phyloP scores from a whole-genome alignment of 2,113 vertebrate genomes.

The Oncorhynchus keta region DNA sequence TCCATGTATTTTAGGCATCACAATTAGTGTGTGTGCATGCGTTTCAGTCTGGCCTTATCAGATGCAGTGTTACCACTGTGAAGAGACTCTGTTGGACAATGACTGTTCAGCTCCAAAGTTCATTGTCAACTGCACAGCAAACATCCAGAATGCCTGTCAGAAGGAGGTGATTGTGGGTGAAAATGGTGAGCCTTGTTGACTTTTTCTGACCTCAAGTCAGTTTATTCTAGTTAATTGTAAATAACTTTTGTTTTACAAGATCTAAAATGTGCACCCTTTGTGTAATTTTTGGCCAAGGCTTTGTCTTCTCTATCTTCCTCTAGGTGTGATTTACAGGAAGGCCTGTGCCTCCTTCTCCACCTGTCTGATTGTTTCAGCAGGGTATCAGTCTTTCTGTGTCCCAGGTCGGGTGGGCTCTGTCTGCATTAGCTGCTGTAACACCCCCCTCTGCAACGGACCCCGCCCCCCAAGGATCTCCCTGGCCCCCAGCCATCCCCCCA shows the following conservation, averaged over 20 bases:
- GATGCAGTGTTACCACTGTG: constrained; percentile 62
- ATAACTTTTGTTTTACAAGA: not conserved
- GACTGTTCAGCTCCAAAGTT: constrained; percentile 50
- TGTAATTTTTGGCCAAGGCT: not conserved
- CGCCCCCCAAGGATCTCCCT: constrained; percentile 41
- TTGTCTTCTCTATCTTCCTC: not conserved
- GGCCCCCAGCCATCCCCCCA: constrained; percentile 7
- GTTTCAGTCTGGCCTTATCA: constrained; percentile 46
- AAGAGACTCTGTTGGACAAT: constrained; percentile 44
- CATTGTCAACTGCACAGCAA: constrained; percentile 58
- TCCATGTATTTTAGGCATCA: no score
- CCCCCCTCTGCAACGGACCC: constrained; percentile 56
- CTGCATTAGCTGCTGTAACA: constrained; percentile 62
- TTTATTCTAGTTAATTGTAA: no score
- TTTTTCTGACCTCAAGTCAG: not conserved
- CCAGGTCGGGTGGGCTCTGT: constrained; percentile 55
- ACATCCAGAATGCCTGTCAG: constrained; percentile 58
- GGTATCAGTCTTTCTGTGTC: constrained; percentile 58
- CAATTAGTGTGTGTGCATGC: constrained; percentile 19
- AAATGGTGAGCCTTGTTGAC: constrained; percentile 30
- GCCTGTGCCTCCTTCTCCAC: constrained; percentile 57
- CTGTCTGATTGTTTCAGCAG: constrained; percentile 54
- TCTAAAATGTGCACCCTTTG: not conserved
- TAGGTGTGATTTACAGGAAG: constrained; percentile 56
- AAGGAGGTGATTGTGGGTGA: constrained; percentile 50